These are phyloP conservation scores for Mizuhopecten yessoensis DNA, from an alignment of 1,140 invertebrate species.

Conservation along the genomic window DNA sequence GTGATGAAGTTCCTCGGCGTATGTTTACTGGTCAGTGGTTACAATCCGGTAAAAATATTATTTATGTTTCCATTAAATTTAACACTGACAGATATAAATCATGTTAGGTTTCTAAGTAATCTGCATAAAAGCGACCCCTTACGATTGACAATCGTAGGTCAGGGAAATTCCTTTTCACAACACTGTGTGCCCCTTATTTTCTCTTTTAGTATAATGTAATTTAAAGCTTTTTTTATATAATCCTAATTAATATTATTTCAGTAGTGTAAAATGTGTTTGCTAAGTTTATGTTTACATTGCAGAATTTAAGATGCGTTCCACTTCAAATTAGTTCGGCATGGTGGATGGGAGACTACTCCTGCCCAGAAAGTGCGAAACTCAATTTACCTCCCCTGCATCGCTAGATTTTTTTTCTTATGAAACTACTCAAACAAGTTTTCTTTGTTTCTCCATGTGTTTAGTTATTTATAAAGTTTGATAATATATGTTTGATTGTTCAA, in stretches of 20 bases:
- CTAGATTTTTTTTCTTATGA: too few relatives aligned
- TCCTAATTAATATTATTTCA: not conserved
- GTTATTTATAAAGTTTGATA: too few relatives aligned
- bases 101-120: slow-evolving; percentile 15
- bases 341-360: not conserved
- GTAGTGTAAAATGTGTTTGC: not conserved
- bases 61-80: slow-evolving; percentile 33
- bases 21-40: not conserved
- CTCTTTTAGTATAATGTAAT: not conserved
- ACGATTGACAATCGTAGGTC: too few relatives aligned
- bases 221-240: not conserved
- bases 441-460: too few relatives aligned
- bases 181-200: not conserved
- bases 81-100: slow-evolving; percentile 14
- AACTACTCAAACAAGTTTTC: too few relatives aligned
- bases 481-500: too few relatives aligned
- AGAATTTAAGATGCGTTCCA: not conserved
- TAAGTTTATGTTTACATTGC: too few relatives aligned
- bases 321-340: not conserved
- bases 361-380: not conserved
- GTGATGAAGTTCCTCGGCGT: slow-evolving; percentile 19
- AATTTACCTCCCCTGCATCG: slow-evolving; percentile 13
- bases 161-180: too few relatives aligned
- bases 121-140: not conserved
- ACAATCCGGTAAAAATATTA: not conserved